Evolutionary conservation across 2,888 invertebrate genomes (phyloP).

Genomic region (Ceraclea dissimilis): DNA sequence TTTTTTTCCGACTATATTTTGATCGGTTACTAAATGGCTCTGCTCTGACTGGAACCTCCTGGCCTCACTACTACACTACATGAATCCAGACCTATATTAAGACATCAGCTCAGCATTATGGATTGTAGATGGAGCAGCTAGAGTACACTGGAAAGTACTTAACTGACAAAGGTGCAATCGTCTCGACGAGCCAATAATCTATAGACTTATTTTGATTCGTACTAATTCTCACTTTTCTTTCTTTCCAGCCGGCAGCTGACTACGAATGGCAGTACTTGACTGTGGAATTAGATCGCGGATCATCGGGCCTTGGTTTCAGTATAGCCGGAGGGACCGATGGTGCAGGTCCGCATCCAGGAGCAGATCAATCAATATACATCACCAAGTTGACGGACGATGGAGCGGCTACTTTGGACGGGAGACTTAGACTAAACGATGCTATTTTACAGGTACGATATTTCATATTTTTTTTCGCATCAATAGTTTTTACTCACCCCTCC

Average conservation of each 20-base stretch:
- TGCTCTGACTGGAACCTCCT: too few species aligned
- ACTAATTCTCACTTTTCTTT: slow-evolving; percentile 2
- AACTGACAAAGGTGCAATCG: too few species aligned
- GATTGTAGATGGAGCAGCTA: too few species aligned
- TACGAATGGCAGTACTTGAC: slow-evolving; percentile 90
- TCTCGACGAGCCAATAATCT: too few species aligned
- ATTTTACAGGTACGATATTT: slow-evolving; percentile 70
- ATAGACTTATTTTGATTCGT: too few species aligned
- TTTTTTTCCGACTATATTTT: too few species aligned
- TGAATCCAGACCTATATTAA: too few species aligned
- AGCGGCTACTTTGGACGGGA: slow-evolving; percentile 79
- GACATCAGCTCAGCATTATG: too few species aligned
- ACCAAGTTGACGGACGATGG: slow-evolving; percentile 93
- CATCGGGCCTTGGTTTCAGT: slow-evolving; percentile 91
- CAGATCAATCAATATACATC: slow-evolving; percentile 89
- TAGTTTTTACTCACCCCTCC: too few species aligned
- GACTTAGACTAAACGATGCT: slow-evolving; percentile 89
- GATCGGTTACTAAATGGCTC: too few species aligned
- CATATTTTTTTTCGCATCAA: slow-evolving; percentile 14
- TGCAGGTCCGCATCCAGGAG: slow-evolving; percentile 59
- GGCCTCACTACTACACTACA: too few species aligned
- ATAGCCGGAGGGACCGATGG: slow-evolving; percentile 96
- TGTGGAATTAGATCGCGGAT: slow-evolving; percentile 79
- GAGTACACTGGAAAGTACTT: too few species aligned
- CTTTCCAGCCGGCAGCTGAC: slow-evolving; percentile 51